Evolutionary conservation across 2,113 vertebrate genomes (phyloP).

Genomic region (Mormoops blainvillei): DNA sequence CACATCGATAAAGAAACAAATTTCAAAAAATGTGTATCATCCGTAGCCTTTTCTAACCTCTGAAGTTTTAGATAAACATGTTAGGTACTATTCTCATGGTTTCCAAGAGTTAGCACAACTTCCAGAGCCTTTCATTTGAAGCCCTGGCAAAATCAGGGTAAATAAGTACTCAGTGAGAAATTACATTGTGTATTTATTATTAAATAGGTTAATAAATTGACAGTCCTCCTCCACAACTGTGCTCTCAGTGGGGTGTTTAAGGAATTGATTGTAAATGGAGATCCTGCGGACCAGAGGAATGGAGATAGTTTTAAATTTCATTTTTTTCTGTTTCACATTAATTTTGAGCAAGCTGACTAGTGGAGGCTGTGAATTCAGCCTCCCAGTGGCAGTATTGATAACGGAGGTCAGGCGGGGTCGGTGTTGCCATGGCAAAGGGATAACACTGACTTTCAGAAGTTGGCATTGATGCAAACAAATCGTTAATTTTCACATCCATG

Average conservation of each 20-base stretch:
- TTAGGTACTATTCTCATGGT: background rate
- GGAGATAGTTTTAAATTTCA: conserved; percentile 25
- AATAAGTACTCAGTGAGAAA: conserved; percentile 19
- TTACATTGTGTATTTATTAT: conserved; percentile 24
- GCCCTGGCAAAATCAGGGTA: background rate
- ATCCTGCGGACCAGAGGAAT: background rate
- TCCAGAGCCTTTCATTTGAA: background rate
- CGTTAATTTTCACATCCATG: background rate
- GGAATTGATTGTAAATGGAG: background rate
- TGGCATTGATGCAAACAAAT: background rate
- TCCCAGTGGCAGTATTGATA: background rate
- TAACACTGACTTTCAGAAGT: background rate
- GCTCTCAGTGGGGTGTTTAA: conserved; percentile 9
- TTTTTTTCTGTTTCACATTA: conserved; percentile 26
- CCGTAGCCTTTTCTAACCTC: background rate
- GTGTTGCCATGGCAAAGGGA: background rate
- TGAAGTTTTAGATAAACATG: background rate
- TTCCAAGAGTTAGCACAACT: background rate
- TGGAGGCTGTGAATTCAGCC: background rate
- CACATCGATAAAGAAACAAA: background rate
- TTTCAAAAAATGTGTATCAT: background rate
- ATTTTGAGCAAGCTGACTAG: background rate
- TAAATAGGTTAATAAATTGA: conserved; percentile 20
- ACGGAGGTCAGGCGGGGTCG: background rate
- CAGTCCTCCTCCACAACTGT: background rate